Conservation (phyloP, 1,140 invertebrate genomes). For the Drosophila leontia region DNA sequence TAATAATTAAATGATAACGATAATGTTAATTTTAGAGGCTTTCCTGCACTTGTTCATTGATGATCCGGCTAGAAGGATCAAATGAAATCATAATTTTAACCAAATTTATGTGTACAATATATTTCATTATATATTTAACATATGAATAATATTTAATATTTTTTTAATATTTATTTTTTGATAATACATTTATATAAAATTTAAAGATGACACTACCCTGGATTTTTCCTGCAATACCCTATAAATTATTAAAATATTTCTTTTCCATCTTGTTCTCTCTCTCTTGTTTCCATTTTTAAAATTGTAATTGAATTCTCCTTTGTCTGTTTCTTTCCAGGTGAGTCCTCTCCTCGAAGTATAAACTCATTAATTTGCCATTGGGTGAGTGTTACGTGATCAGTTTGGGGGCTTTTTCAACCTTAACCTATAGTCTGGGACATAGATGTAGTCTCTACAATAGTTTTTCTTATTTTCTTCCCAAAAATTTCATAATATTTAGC, state of each 20-base stretch:
- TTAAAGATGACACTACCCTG: no score
- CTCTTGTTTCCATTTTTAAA: neutral
- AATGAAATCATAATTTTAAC: neutral
- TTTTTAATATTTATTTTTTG: no score
- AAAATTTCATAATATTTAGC: neutral
- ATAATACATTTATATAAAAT: neutral
- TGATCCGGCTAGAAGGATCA: neutral
- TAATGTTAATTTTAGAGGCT: no score
- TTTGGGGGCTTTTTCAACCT: neutral
- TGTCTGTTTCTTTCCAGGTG: conserved; percentile 37
- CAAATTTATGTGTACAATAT: neutral
- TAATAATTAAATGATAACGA: no score
- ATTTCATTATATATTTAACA: neutral
- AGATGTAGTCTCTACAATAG: no score
- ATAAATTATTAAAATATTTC: neutral
- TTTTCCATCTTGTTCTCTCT: neutral
- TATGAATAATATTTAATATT: neutral
- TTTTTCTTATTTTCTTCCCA: no score
- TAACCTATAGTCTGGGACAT: no score
- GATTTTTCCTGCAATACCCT: neutral
- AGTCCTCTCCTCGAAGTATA: conserved; percentile 12
- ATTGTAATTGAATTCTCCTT: conserved; percentile 21
- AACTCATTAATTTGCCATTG: conserved; percentile 6
- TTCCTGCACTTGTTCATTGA: neutral
- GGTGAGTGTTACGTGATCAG: conserved; percentile 9